Evolutionary conservation across 2,888 invertebrate genomes (phyloP), one percentile per base, ranked within the genome.

Genomic region (Lathronympha strigana): DNA sequence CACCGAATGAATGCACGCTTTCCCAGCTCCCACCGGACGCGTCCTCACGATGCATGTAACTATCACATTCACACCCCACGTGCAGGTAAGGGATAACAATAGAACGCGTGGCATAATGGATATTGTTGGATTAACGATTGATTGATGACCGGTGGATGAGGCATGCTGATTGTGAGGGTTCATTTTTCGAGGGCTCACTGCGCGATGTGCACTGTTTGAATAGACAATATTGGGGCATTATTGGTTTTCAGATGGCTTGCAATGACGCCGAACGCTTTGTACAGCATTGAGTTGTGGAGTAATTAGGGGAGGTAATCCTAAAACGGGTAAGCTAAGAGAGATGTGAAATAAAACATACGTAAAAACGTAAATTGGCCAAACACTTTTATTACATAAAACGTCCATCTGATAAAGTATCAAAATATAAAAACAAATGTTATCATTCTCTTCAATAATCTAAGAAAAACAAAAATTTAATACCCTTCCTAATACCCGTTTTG

Each of bases 91-190:
- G 64, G 64, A 64, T 38, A 36, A 64, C 64, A 60, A 64, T 53
- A 64, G 36, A 36, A 15, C 23, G 23, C 13, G 40, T 13, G 40
- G 74, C 76, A 77, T 73, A 77, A 77, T 76, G 73, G 86, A 88
- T 87, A 87, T 87, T 86, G 84, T 80, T 80, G 82, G 86, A 87
- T 88, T 87, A 84, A 86, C 85, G 80, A 81, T 80, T 88, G 88
- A 89, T 89, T 87, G 89, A 88, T 87, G 84, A 84, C 83, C 79
- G 70, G 70, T 53, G 63, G 70, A 75, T 69, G 73, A 75, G 73
- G 75, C 76, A 76, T 81, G 80, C 81, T 82, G 79, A 79, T 80
- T 82, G 74, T 70, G 67, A 73, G 73, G 73, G 66, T 69, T 61
- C 38, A 61, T 66, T 66, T 66, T 66, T 66, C 54, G 61, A 61